phyloP scores from a whole-genome alignment of 2,113 vertebrate species.

The Dipodomys spectabilis region DNA sequence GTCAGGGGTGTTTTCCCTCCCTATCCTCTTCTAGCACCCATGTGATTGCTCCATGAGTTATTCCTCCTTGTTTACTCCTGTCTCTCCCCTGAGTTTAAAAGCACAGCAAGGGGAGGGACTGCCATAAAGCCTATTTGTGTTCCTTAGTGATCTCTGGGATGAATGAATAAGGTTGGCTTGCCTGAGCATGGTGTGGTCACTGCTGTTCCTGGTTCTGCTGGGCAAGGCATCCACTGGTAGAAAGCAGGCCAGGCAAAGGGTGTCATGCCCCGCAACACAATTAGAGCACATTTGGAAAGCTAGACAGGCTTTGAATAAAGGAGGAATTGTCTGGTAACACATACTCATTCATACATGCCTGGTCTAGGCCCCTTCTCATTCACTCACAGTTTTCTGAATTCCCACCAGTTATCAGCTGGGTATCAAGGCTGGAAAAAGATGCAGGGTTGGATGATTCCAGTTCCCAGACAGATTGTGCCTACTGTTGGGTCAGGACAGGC shows the following conservation, averaged over 20 bases:
- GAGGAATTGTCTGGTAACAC: neutral
- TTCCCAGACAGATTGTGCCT: neutral
- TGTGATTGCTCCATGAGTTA: neutral
- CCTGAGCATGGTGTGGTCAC: neutral
- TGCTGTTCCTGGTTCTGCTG: neutral
- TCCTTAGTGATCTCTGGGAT: neutral
- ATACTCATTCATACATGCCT: neutral
- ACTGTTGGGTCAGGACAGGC: neutral
- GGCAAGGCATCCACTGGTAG: conserved; percentile 26
- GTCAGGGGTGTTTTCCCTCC: neutral
- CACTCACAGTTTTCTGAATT: neutral
- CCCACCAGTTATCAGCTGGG: neutral
- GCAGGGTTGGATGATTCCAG: neutral
- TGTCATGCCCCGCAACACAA: neutral
- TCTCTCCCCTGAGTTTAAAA: conserved; percentile 13
- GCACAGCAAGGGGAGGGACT: conserved; percentile 25
- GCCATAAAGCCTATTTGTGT: conserved; percentile 59
- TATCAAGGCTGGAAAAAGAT: neutral
- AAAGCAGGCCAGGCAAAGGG: neutral
- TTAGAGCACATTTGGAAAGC: conserved; percentile 2
- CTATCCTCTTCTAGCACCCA: neutral
- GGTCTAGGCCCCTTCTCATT: neutral
- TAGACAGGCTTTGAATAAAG: neutral
- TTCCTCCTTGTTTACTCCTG: neutral
- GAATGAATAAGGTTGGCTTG: conserved; percentile 45